These are phyloP conservation scores for Labia minor DNA, from an alignment of 2,888 invertebrate species.

Conservation along the genomic window DNA sequence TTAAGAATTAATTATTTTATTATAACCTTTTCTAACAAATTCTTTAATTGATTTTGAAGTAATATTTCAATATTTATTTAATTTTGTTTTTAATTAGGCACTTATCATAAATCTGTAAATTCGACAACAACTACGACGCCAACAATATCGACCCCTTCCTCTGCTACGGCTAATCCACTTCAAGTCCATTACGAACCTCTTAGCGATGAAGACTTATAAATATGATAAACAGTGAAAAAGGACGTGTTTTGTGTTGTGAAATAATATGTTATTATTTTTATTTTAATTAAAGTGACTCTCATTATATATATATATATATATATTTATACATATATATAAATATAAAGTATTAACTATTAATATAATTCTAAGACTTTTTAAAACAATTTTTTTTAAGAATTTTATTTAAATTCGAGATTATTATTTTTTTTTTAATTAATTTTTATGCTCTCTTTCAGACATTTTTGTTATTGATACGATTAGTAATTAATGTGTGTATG, in stretches of 20 bases:
- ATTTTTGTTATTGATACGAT: not conserved
- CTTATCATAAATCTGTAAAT: not conserved
- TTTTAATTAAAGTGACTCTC: not conserved
- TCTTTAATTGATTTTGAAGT: no score
- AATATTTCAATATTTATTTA: not conserved
- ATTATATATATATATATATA: not conserved
- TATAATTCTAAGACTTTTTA: not conserved
- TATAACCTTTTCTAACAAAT: no score
- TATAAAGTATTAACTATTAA: not conserved
- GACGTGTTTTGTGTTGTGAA: not conserved
- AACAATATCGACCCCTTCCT: not conserved
- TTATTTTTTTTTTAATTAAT: not conserved
- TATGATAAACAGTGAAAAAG: not conserved
- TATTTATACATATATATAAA: not conserved
- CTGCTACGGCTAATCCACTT: not conserved
- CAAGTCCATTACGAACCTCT: not conserved
- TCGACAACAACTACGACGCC: not conserved
- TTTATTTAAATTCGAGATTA: conserved; percentile 13
- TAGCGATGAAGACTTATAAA: not conserved
- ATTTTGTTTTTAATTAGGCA: not conserved
- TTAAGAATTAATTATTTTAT: no score
- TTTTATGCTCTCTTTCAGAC: conserved; percentile 13
- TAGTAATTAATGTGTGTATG: not conserved
- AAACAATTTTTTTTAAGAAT: not conserved
- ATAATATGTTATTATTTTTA: not conserved